A percentile compares a stretch with the other conserved stretches of the same genome.
phyloP scores from a whole-genome alignment of 2,113 vertebrate genomes.

The Istiophorus platypterus region DNA sequence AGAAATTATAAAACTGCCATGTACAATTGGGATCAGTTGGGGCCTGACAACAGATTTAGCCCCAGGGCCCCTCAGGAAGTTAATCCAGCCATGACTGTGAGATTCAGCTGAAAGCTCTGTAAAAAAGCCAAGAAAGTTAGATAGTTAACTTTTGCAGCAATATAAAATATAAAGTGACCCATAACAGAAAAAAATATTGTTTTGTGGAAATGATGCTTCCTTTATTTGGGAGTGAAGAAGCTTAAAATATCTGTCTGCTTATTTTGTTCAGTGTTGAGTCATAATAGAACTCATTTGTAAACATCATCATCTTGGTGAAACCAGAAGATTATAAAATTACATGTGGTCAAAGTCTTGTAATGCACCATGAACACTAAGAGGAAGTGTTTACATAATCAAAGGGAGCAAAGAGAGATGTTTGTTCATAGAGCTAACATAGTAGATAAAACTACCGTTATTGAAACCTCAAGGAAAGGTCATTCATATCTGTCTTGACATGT shows the following conservation, averaged over 20 bases:
- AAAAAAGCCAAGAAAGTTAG: neutral
- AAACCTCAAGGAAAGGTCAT: conserved; percentile 20
- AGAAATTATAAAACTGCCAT: neutral
- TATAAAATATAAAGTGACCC: neutral
- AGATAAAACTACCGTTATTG: conserved; percentile 22
- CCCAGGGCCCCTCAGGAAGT: neutral
- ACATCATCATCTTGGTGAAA: neutral
- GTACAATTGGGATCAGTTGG: neutral
- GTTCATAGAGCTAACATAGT: neutral
- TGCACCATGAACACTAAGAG: conserved; percentile 30
- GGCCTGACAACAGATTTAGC: neutral
- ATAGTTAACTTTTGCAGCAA: neutral
- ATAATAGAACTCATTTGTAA: neutral
- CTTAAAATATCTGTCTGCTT: neutral
- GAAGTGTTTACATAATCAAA: conserved; percentile 39
- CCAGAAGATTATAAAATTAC: conserved; percentile 40
- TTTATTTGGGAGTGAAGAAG: neutral
- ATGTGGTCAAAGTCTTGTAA: conserved; percentile 48
- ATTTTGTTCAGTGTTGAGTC: neutral
- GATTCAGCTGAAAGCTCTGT: neutral
- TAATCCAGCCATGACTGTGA: neutral
- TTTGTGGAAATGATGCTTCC: neutral
- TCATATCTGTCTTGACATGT: conserved; percentile 28
- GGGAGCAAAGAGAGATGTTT: conserved; percentile 7
- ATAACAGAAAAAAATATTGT: neutral